Conservation (phyloP, 1,140 invertebrate species). For the Lycorma delicatula region DNA sequence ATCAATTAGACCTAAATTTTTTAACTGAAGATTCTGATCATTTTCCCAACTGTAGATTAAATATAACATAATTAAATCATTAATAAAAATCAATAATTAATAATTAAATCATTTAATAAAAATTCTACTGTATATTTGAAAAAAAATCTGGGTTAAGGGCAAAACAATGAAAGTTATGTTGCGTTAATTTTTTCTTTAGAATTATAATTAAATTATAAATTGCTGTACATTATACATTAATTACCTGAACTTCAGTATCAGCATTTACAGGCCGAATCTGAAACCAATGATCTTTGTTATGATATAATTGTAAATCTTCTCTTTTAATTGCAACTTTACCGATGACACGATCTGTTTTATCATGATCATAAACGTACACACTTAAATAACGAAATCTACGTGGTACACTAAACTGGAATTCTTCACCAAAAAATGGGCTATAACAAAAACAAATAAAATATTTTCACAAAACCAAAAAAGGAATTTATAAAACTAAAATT, state of each 20-base stretch:
- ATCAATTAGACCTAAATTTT: too few species aligned
- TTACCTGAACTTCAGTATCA: slow-evolving; percentile 78
- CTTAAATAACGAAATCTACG: slow-evolving; percentile 78
- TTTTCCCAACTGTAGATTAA: too few species aligned
- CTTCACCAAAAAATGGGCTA: slow-evolving; percentile 86
- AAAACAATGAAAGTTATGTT: too few species aligned
- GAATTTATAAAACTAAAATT: too few species aligned
- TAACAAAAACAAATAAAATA: slow-evolving; percentile 33
- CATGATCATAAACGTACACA: slow-evolving; percentile 77
- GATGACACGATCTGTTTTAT: slow-evolving; percentile 70
- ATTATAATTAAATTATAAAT: background rate
- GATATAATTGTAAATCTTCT: slow-evolving; percentile 74
- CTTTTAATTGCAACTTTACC: slow-evolving; percentile 84
- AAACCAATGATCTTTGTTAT: slow-evolving; percentile 89
- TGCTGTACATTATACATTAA: background rate
- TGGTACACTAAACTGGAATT: slow-evolving; percentile 87
- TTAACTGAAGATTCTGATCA: too few species aligned
- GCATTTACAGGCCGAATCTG: slow-evolving; percentile 72
- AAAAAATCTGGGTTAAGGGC: too few species aligned
- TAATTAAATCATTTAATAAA: too few species aligned
- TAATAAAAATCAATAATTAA: too few species aligned
- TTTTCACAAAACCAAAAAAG: too few species aligned
- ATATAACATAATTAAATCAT: too few species aligned
- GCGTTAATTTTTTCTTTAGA: too few species aligned
- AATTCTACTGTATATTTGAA: too few species aligned